A percentile compares a stretch with the other conserved stretches of the same genome.
Evolutionary conservation across 1,140 invertebrate species (phyloP).

Genomic region (Hylaeus volcanicus): DNA sequence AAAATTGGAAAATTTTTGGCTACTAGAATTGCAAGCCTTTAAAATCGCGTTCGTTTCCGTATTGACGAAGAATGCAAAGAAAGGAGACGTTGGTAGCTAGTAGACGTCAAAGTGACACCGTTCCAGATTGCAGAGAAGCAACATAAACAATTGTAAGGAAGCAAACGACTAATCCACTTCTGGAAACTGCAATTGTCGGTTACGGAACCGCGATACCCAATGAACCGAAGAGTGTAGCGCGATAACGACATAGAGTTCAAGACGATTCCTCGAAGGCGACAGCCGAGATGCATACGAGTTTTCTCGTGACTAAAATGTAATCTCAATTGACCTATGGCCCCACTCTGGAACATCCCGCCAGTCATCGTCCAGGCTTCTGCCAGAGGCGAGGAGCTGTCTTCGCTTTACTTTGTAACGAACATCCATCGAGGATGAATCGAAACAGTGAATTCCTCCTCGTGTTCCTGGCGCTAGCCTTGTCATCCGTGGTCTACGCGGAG

Average conservation of each 20-base stretch:
- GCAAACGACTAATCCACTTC: too few relatives aligned
- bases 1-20: too few relatives aligned
- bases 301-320: slow-evolving; percentile 54
- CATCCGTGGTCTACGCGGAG: slow-evolving; percentile 55
- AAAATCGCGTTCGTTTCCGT: too few relatives aligned
- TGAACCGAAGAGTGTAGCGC: background rate
- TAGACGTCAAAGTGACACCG: too few relatives aligned
- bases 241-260: background rate
- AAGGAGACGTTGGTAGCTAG: too few relatives aligned
- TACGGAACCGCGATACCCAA: background rate
- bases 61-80: too few relatives aligned
- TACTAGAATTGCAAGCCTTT: too few relatives aligned
- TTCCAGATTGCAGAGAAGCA: too few relatives aligned
- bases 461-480: slow-evolving; percentile 56
- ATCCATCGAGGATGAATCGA: slow-evolving; percentile 66
- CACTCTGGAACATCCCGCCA: slow-evolving; percentile 15
- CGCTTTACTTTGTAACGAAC: slow-evolving; percentile 69
- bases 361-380: slow-evolving; percentile 53
- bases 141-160: background rate
- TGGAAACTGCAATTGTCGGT: background rate
- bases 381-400: slow-evolving; percentile 57
- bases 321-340: slow-evolving; percentile 77
- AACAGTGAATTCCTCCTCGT: slow-evolving; percentile 57
- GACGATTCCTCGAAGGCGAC: slow-evolving; percentile 1
- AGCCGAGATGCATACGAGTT: slow-evolving; percentile 10